A percentile compares a stretch with the other conserved stretches of the same genome.
These are phyloP conservation scores for Chamaetylas fuelleborni DNA, from an alignment of 2,113 vertebrate genomes.

Conservation along the genomic window DNA sequence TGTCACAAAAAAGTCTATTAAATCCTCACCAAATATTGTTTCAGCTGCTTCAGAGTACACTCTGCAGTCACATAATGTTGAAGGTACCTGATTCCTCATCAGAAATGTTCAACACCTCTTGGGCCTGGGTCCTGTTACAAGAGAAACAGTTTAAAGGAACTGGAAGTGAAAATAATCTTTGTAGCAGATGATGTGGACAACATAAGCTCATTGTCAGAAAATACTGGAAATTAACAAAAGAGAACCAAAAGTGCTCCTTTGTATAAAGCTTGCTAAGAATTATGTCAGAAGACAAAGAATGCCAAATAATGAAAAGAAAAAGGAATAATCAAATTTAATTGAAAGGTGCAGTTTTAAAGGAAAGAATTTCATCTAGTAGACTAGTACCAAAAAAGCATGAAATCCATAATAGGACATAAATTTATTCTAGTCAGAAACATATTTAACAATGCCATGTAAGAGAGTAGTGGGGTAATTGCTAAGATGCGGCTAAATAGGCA, in stretches of 20 bases:
- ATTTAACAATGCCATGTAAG: background rate
- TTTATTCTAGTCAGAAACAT: background rate
- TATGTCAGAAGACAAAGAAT: background rate
- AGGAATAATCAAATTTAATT: background rate
- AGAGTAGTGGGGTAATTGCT: background rate
- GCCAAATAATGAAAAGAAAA: background rate
- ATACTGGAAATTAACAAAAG: background rate
- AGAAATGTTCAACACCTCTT: conserved; percentile 26
- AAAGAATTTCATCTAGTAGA: background rate
- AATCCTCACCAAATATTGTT: conserved; percentile 35
- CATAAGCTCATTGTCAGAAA: conserved; percentile 44
- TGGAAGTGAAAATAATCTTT: conserved; percentile 53
- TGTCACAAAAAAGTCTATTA: background rate
- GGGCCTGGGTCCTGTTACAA: conserved; percentile 38
- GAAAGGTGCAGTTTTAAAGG: background rate
- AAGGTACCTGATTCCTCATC: conserved; percentile 12
- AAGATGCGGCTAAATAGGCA: background rate
- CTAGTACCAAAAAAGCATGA: background rate
- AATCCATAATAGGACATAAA: background rate
- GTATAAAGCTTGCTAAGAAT: background rate
- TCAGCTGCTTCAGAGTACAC: background rate
- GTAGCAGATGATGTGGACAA: conserved; percentile 21
- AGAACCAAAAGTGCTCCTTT: background rate
- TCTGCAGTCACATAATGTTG: background rate
- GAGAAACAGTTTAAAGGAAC: conserved; percentile 54